A percentile compares a stretch with the other conserved stretches of the same genome.
Evolutionary conservation across 2,113 vertebrate species (phyloP).

Genomic region (Jacana jacana): DNA sequence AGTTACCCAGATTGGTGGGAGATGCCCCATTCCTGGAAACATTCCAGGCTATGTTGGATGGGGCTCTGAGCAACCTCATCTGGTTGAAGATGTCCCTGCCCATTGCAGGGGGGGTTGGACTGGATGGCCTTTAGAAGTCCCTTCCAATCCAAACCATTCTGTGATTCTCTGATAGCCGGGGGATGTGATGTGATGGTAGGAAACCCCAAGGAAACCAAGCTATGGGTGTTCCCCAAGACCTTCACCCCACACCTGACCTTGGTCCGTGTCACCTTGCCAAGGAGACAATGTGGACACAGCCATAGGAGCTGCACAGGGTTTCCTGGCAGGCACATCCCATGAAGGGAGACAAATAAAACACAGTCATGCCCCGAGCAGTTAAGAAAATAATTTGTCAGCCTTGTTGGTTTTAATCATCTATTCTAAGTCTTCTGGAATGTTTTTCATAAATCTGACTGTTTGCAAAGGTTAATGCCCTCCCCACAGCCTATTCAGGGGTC

Average conservation of each 20-base stretch:
- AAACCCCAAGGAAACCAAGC: not conserved
- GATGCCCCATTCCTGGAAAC: not conserved
- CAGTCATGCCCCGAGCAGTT: rapidly evolving
- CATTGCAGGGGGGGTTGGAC: not conserved
- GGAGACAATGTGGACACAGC: not conserved
- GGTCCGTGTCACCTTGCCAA: not conserved
- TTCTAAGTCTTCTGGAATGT: not conserved
- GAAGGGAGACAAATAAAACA: not conserved
- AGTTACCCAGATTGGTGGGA: not conserved
- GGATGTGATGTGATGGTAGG: rapidly evolving
- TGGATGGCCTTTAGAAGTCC: not conserved
- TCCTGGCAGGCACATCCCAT: not conserved
- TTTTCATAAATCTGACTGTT: not conserved
- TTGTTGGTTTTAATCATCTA: not conserved
- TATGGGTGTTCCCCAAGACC: not conserved
- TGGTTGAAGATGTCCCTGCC: not conserved
- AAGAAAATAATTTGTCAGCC: not conserved
- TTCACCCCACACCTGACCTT: not conserved
- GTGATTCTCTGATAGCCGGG: rapidly evolving
- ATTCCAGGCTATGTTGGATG: rapidly evolving
- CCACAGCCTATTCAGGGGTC: not conserved
- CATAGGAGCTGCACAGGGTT: too few relatives aligned
- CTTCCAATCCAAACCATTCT: not conserved
- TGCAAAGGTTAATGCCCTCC: not conserved
- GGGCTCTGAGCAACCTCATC: not conserved